These are phyloP conservation scores for Drosophila baimaii DNA, from an alignment of 1,140 invertebrate genomes.

Conservation along the genomic window DNA sequence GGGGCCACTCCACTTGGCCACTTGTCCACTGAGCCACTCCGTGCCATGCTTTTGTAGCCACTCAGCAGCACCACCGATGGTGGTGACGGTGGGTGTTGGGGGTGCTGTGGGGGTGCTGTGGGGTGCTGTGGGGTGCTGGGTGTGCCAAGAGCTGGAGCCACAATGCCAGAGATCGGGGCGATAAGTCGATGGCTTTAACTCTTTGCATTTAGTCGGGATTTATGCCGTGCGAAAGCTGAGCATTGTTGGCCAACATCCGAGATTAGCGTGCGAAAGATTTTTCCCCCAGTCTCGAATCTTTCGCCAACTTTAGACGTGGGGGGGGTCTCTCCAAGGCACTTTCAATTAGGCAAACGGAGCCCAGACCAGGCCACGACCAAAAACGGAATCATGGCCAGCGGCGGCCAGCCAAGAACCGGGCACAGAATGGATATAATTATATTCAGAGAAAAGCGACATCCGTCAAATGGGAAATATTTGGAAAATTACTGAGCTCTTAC, in stretches of 20 bases:
- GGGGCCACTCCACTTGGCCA: constrained; percentile 14
- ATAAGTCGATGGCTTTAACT: constrained; percentile 63
- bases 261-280: constrained; percentile 58
- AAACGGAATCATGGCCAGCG: constrained; percentile 60
- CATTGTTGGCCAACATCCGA: constrained; percentile 51
- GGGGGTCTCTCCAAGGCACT: no score
- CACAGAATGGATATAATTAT: constrained; percentile 30
- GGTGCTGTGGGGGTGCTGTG: neutral
- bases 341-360: constrained; percentile 63
- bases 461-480: no score
- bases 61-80: constrained; percentile 5
- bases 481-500: no score
- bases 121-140: constrained; percentile 17
- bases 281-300: constrained; percentile 11
- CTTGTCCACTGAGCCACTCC: constrained; percentile 28
- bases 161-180: constrained; percentile 48
- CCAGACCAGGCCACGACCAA: constrained; percentile 24
- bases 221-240: constrained; percentile 62
- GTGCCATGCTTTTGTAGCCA: neutral
- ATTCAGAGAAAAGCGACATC: neutral
- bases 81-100: neutral
- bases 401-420: neutral
- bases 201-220: constrained; percentile 47
- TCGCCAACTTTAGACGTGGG: neutral
- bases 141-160: constrained; percentile 27